These are phyloP conservation scores for Nesometra sesokonis DNA, from an alignment of 35 echinoderm and acorn worm species.

Conservation along the genomic window DNA sequence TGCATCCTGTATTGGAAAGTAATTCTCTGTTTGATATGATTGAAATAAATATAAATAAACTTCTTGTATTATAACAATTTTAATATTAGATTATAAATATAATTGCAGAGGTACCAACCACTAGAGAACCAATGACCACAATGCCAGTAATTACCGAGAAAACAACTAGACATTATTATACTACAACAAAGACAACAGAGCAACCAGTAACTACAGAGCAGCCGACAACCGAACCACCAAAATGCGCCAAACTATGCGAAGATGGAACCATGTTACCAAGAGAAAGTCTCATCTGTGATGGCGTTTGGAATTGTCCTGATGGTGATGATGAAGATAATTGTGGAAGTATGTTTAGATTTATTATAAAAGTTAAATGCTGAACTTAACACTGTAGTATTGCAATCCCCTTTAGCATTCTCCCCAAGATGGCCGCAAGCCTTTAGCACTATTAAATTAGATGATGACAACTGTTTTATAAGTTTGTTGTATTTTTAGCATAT, in stretches of 20 bases:
- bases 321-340: background rate
- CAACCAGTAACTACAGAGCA: background rate
- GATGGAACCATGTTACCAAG: background rate
- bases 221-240: background rate
- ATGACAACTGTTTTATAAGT: too few species aligned
- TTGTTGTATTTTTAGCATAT: too few species aligned
- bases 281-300: background rate
- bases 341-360: background rate
- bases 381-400: too few species aligned
- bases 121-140: background rate
- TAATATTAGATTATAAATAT: too few species aligned
- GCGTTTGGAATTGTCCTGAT: background rate
- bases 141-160: background rate
- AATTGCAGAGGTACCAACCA: background rate
- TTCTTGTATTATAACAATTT: too few species aligned
- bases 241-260: background rate
- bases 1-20: too few species aligned
- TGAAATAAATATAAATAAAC: too few species aligned
- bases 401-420: too few species aligned
- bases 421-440: too few species aligned
- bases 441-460: too few species aligned
- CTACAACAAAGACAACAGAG: background rate
- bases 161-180: background rate
- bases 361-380: too few species aligned
- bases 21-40: too few species aligned